phyloP scores from a whole-genome alignment of 2,113 vertebrate species.

The Thunnus thynnus region DNA sequence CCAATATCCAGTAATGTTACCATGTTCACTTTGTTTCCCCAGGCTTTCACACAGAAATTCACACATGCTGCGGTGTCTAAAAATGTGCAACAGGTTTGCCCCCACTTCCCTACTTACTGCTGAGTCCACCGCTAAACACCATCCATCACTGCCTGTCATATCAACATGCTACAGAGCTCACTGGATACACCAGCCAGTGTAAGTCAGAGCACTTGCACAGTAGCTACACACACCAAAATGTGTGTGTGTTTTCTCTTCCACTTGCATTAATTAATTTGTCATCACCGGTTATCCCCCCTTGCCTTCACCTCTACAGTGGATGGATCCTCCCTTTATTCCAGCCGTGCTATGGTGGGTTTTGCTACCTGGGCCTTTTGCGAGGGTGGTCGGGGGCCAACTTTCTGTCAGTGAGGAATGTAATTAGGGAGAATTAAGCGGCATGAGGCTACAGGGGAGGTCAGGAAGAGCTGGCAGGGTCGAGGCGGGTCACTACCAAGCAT shows the following conservation, averaged over 20 bases:
- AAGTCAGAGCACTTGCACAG: slow-evolving; percentile 56
- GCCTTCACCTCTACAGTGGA: slow-evolving; percentile 67
- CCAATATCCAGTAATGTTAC: slow-evolving; percentile 1
- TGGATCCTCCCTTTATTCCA: slow-evolving; percentile 58
- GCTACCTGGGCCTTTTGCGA: slow-evolving; percentile 85
- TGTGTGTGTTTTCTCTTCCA: slow-evolving; percentile 53
- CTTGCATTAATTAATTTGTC: slow-evolving; percentile 83
- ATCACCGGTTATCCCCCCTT: slow-evolving; percentile 67
- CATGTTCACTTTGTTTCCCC: not conserved
- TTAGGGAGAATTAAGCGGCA: slow-evolving; percentile 94
- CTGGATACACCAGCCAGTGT: slow-evolving; percentile 50
- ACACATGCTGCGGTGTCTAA: slow-evolving; percentile 38
- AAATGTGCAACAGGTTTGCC: slow-evolving; percentile 54
- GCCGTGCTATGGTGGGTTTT: slow-evolving; percentile 63
- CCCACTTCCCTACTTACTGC: slow-evolving; percentile 67
- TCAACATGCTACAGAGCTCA: slow-evolving; percentile 55
- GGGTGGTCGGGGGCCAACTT: slow-evolving; percentile 89
- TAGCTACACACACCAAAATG: slow-evolving; percentile 49
- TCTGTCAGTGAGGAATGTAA: slow-evolving; percentile 95
- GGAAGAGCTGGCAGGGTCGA: slow-evolving; percentile 87
- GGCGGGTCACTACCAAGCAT: slow-evolving; percentile 89
- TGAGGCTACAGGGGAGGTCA: slow-evolving; percentile 89
- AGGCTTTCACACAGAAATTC: slow-evolving; percentile 23
- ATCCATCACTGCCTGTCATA: slow-evolving; percentile 78
- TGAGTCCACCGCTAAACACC: slow-evolving; percentile 68